Evolutionary conservation across 2,113 vertebrate genomes (phyloP), one percentile per base, ranked within the genome.

Genomic region (Channa maculata): DNA sequence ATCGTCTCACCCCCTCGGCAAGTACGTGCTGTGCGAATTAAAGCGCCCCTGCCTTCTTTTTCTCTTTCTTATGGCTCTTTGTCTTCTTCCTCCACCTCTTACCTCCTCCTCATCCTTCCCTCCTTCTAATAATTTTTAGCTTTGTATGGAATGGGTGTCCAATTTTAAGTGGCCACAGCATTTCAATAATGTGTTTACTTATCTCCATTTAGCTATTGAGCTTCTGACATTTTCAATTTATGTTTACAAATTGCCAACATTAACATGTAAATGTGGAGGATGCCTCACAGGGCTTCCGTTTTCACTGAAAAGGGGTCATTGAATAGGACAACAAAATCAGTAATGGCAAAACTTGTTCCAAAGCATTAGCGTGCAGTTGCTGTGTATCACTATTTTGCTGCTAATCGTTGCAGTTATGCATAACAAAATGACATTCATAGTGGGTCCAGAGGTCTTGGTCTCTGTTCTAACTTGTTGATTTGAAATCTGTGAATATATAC

Each of bases 171-270:
- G 92, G 90, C 83, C 89, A 59, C 75, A 58, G 84, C 80, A 45
- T 82, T 91, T 88, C 73, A 87, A 85, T 91, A 89, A 92, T 89
- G 87, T 89, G 86, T 92, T 91, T 93, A 91, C 91, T 91, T 90
- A 91, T 92, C 92, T 89, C 90, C 86, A 90, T 92, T 92, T 92
- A 87, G 90, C 90, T 86, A 91, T 93, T 92, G 90, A 93, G 90
- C 90, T 90, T 85, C 89, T 93, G 92, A 93, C 91, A 93, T 89
- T 92, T 93, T 93, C 89, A 92, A 92, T 93, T 93, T 91, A 91
- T 91, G 92, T 92, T 93, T 93, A 91, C 91, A 92, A 93, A 93
- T 92, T 91, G 89, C 87, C 71, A 76, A 91, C 90, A 93, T 93
- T 92, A 92, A 80, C 87, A 93, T 92, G 88, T 90, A 92, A 92